These are phyloP conservation scores for Hemitrygon akajei DNA, from an alignment of 2,797 vertebrate genomes.

Conservation along the genomic window DNA sequence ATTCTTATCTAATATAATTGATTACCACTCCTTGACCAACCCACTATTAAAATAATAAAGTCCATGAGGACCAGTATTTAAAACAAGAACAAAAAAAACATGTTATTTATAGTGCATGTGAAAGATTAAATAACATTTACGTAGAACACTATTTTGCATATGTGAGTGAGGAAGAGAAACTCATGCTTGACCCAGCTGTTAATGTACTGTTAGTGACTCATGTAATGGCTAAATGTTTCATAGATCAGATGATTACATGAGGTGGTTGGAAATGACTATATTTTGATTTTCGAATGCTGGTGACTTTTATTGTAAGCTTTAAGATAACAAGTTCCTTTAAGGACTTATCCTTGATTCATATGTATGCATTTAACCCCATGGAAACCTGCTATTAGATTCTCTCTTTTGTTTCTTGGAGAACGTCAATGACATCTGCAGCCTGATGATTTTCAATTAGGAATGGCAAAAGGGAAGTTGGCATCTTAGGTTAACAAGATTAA, in stretches of 20 bases:
- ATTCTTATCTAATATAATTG: conserved; percentile 32
- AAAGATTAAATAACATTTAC: conserved; percentile 24
- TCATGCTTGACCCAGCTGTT: background rate
- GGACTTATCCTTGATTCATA: background rate
- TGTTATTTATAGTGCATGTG: conserved; percentile 17
- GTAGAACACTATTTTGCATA: background rate
- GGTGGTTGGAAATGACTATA: background rate
- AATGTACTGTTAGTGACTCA: conserved; percentile 12
- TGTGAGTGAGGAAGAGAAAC: background rate
- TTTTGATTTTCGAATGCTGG: background rate
- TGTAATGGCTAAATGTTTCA: background rate
- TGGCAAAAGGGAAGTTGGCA: background rate
- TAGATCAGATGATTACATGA: background rate
- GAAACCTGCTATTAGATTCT: background rate
- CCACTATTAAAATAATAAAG: conserved; percentile 28
- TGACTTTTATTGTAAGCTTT: background rate
- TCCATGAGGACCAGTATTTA: background rate
- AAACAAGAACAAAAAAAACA: conserved; percentile 21
- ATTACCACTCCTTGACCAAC: conserved; percentile 18
- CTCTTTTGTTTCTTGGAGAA: background rate
- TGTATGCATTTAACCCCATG: background rate
- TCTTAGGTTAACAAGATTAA: background rate
- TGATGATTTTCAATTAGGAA: background rate
- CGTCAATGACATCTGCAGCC: background rate
- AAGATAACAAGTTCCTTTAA: background rate